Evolutionary conservation across 2,797 vertebrate genomes (phyloP).

Genomic region (Craterocephalus amniculus): DNA sequence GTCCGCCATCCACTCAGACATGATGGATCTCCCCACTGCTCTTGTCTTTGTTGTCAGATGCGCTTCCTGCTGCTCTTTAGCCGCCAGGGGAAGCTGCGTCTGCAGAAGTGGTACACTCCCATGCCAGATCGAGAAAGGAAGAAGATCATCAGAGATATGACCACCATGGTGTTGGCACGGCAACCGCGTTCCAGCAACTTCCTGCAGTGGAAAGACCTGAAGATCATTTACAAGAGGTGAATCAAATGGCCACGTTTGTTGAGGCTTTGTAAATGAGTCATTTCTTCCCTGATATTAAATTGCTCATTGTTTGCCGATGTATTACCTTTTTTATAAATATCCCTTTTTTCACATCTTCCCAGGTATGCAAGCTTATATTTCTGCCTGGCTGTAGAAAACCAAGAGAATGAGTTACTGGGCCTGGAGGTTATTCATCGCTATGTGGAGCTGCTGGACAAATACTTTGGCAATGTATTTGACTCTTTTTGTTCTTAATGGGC

Average conservation of each 20-base stretch:
- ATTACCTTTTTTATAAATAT: neutral
- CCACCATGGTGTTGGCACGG: slow-evolving; percentile 90
- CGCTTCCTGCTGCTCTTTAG: slow-evolving; percentile 98
- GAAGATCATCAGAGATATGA: slow-evolving; percentile 94
- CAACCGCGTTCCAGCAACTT: slow-evolving; percentile 94
- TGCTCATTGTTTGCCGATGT: neutral
- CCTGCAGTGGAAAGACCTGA: slow-evolving; percentile 96
- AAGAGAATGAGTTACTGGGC: slow-evolving; percentile 95
- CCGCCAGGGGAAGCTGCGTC: slow-evolving; percentile 94
- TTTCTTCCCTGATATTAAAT: neutral
- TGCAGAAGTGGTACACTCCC: slow-evolving; percentile 96
- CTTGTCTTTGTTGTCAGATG: slow-evolving; percentile 80
- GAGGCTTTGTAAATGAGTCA: neutral
- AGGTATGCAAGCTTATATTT: slow-evolving; percentile 99
- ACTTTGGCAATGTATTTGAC: slow-evolving; percentile 93
- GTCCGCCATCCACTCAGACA: neutral
- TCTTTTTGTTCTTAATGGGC: neutral
- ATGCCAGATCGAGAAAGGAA: slow-evolving; percentile 93
- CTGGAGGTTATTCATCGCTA: slow-evolving; percentile 96
- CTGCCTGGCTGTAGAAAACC: slow-evolving; percentile 92
- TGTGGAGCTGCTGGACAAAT: slow-evolving; percentile 97
- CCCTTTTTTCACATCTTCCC: slow-evolving; percentile 23
- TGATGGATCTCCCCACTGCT: slow-evolving; percentile 9
- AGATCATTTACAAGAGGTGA: slow-evolving; percentile 98
- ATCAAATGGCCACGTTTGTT: neutral